Evolutionary conservation across 2,797 vertebrate species (phyloP).

Genomic region (Halcyon leucocephala): DNA sequence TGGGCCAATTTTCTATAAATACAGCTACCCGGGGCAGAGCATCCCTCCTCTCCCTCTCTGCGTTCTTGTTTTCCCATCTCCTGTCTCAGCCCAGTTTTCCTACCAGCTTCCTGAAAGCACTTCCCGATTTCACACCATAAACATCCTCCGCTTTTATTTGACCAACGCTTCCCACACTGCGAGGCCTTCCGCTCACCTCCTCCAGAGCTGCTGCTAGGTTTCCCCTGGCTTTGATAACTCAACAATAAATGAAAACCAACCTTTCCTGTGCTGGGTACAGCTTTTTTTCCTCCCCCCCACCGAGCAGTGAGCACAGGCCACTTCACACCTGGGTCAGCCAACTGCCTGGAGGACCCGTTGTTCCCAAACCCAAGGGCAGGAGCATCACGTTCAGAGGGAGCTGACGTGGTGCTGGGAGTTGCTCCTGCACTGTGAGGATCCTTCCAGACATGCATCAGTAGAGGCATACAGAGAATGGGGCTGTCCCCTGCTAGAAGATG

Average conservation of each 20-base stretch:
- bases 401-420: not conserved
- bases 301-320: not conserved
- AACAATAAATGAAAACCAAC: constrained; percentile 9
- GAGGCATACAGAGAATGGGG: accelerated
- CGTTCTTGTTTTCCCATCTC: not conserved
- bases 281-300: accelerated
- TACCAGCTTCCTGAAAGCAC: constrained; percentile 46
- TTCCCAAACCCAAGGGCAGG: not conserved
- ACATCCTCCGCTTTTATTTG: constrained; percentile 67
- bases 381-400: not conserved
- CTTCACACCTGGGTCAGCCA: not conserved
- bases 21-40: not conserved
- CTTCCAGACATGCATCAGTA: not conserved
- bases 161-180: not conserved
- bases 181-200: not conserved
- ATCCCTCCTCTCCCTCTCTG: not conserved
- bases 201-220: constrained; percentile 15
- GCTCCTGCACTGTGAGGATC: not conserved
- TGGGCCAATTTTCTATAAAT: constrained; percentile 30
- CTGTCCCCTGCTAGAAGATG: not conserved
- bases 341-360: not conserved
- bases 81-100: constrained; percentile 54
- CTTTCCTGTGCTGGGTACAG: not conserved
- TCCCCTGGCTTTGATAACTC: constrained; percentile 40
- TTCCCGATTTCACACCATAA: constrained; percentile 66